Base-by-base conservation (phyloP, 2,797 vertebrate species). In the Manis pentadactyla region DNA sequence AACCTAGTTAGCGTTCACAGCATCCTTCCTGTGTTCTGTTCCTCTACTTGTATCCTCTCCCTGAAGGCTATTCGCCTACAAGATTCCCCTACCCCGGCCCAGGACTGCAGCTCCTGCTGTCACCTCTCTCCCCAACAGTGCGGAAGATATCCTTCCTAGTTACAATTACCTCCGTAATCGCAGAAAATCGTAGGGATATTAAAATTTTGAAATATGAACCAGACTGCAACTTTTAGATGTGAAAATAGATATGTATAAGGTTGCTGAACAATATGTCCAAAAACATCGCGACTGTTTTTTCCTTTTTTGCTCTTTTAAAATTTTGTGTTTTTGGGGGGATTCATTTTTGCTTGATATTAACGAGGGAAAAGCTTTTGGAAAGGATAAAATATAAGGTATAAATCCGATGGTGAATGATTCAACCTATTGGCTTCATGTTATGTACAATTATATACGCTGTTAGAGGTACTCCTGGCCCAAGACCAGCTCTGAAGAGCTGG, bases 191-290 rank as follows among this genome's bases (percentile, higher is more conserved):
- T 9, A 31, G 79, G 37, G 25, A 59, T 12, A 21, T 18, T n/a
- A n/a, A 69, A 6, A 37, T 46, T 89, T 66, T 55, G 85, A 61
- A 92, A 81, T 88, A 57, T 31, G 19, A 69, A 81, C 29, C 74
- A 59, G 66, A 66, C 39, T 68, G 34, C 42, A 93, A 97, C 96
- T 97, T 95, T 91, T 42, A 66, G 95, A 61, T 66, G 81, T 59
- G 69, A 79, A 46, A 83, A 85, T 9, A 37, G 51, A 12, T 61
- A 39, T 74, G 51, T 29, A 29, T 93, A 6, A 53, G 53, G 71
- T 63, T 34, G 61, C 63, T 29, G 27, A 77, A 66, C 57, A 63
- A 29, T 79, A 73, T 91, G 68, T 46, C 31, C 7, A 6, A 59
- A 84, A 34, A 27, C 15, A 6, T 46, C 53, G 27, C 49, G 69